Evolutionary conservation across 2,113 vertebrate genomes (phyloP).

Genomic region (Myiopsitta monachus): DNA sequence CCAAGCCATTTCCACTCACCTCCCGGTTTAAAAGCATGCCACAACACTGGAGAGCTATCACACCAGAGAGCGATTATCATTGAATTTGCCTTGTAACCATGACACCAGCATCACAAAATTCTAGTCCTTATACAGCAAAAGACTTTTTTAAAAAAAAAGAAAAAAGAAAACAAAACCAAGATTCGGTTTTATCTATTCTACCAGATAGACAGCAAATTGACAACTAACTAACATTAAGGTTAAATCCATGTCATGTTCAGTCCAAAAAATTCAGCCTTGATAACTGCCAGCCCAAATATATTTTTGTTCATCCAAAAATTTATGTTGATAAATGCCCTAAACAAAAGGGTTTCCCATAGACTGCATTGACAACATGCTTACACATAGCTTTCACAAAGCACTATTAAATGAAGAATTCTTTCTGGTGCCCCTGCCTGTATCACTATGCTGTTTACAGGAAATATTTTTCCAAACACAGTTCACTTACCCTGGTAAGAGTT

Average conservation of each 20-base stretch:
- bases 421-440: background rate
- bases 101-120: background rate
- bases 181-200: background rate
- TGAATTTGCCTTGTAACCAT: constrained; percentile 28
- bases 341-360: background rate
- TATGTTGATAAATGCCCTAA: background rate
- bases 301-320: background rate
- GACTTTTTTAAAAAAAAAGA: background rate
- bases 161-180: background rate
- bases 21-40: background rate
- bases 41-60: background rate
- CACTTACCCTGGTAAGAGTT: background rate
- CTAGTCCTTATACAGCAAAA: background rate
- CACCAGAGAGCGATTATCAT: background rate
- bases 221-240: background rate
- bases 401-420: background rate
- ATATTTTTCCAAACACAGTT: background rate
- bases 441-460: background rate
- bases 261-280: background rate
- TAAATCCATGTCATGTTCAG: background rate
- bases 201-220: background rate
- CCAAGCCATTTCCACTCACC: background rate
- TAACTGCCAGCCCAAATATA: background rate
- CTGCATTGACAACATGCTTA: background rate
- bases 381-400: background rate